phyloP scores from a whole-genome alignment of 1,140 invertebrate genomes.

The Conopomorpha cramerella region DNA sequence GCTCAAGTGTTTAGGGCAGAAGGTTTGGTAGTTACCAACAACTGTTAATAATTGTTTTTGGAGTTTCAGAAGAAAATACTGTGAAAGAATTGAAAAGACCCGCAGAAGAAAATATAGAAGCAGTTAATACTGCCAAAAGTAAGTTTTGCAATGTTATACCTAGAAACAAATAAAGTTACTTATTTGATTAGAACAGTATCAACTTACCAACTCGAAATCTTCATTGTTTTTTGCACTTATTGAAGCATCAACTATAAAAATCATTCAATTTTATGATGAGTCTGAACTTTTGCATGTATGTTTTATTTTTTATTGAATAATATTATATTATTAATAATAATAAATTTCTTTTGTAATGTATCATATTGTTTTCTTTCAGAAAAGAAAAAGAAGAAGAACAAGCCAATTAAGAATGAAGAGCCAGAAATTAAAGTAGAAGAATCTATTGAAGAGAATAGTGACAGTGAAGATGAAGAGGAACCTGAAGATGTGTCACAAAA shows the following conservation, averaged over 20 bases:
- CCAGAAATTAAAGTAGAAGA: constrained; percentile 28
- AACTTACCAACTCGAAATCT: no score
- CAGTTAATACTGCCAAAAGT: constrained; percentile 17
- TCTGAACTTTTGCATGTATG: no score
- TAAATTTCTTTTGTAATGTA: constrained; percentile 7
- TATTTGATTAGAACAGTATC: no score
- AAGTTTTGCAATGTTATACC: no score
- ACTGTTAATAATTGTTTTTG: no score
- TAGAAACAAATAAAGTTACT: no score
- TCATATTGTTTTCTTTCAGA: constrained; percentile 16
- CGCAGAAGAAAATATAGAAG: constrained; percentile 15
- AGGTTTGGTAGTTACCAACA: no score
- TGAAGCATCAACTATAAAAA: no score
- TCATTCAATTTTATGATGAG: no score
- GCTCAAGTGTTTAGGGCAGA: no score
- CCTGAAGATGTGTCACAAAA: constrained; percentile 10
- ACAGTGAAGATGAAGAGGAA: constrained; percentile 19
- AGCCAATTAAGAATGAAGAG: constrained; percentile 12
- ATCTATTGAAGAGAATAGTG: constrained; percentile 15
- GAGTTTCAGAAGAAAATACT: constrained; percentile 8
- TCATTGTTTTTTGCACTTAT: no score
- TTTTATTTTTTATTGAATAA: no score
- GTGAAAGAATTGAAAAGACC: constrained; percentile 20
- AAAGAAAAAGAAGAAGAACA: constrained; percentile 29
- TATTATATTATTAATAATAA: constrained; percentile 1